Evolutionary conservation across 2,113 vertebrate species (phyloP).

Genomic region (Procapra przewalskii): DNA sequence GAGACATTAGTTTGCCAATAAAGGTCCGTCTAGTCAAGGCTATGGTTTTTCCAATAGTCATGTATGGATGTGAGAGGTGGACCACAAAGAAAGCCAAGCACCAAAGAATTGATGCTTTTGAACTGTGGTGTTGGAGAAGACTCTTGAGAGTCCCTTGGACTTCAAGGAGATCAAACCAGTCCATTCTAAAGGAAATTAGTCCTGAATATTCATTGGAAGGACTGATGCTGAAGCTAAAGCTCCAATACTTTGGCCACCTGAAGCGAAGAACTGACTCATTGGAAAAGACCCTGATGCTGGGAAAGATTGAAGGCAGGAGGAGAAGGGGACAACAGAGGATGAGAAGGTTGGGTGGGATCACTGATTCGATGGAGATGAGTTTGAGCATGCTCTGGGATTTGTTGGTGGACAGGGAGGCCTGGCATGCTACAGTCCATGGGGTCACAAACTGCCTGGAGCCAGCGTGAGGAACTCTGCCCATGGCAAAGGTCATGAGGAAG

Average conservation of each 20-base stretch:
- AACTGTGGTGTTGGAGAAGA: not conserved
- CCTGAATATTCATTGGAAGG: not conserved
- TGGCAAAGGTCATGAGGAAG: too few species aligned
- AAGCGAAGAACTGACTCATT: not conserved
- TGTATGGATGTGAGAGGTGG: not conserved
- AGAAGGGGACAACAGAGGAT: not conserved
- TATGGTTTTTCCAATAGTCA: not conserved
- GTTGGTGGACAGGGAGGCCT: not conserved
- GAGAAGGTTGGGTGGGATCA: not conserved
- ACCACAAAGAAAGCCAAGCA: not conserved
- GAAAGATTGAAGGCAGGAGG: not conserved
- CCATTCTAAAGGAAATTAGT: not conserved
- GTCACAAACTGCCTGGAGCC: not conserved
- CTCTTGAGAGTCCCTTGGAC: not conserved
- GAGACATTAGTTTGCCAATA: not conserved
- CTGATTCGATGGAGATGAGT: rapidly evolving
- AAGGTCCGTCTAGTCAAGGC: not conserved
- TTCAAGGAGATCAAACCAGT: not conserved
- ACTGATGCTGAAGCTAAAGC: not conserved
- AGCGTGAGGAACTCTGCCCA: too few species aligned
- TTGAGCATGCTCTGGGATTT: not conserved
- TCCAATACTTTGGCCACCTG: not conserved
- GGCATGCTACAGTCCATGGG: not conserved
- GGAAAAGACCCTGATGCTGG: not conserved
- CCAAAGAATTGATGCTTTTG: not conserved